phyloP scores from a whole-genome alignment of 2,888 invertebrate genomes.

The Lampropteryx suffumata region DNA sequence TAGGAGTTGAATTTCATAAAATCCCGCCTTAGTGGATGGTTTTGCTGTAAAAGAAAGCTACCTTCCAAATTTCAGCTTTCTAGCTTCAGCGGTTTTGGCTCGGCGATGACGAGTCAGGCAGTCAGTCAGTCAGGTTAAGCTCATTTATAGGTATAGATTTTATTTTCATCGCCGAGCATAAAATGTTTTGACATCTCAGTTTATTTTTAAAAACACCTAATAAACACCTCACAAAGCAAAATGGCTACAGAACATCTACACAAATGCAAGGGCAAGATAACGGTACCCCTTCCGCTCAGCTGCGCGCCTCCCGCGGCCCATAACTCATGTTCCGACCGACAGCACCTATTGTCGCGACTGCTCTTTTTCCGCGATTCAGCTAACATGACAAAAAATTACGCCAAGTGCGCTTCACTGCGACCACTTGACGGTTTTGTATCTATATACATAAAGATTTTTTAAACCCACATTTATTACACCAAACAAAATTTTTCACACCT shows the following conservation, averaged over 20 bases:
- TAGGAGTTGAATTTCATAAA: too few relatives aligned
- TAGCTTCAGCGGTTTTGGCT: too few relatives aligned
- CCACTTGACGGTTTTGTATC: conserved; percentile 10
- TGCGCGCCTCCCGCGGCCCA: conserved; percentile 43
- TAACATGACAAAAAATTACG: conserved; percentile 28
- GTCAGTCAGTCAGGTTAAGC: too few relatives aligned
- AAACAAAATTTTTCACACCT: too few relatives aligned
- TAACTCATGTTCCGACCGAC: conserved; percentile 61
- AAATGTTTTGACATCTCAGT: conserved; percentile 5
- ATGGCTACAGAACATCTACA: conserved; percentile 12
- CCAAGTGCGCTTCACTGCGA: conserved; percentile 9
- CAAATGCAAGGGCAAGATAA: conserved; percentile 24
- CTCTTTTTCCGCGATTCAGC: conserved; percentile 54
- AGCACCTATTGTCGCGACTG: conserved; percentile 55
- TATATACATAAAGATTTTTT: too few relatives aligned
- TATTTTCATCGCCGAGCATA: not conserved
- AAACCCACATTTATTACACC: too few relatives aligned
- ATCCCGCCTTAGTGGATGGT: too few relatives aligned
- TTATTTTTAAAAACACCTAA: conserved; percentile 5
- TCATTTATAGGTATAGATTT: too few relatives aligned
- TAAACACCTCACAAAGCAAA: conserved; percentile 17
- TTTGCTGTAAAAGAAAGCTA: too few relatives aligned
- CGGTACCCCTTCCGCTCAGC: conserved; percentile 42
- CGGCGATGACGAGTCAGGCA: too few relatives aligned
- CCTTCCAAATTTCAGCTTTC: too few relatives aligned